These are phyloP conservation scores for Nomada fabriciana DNA, from an alignment of 2,888 invertebrate species.

Conservation along the genomic window DNA sequence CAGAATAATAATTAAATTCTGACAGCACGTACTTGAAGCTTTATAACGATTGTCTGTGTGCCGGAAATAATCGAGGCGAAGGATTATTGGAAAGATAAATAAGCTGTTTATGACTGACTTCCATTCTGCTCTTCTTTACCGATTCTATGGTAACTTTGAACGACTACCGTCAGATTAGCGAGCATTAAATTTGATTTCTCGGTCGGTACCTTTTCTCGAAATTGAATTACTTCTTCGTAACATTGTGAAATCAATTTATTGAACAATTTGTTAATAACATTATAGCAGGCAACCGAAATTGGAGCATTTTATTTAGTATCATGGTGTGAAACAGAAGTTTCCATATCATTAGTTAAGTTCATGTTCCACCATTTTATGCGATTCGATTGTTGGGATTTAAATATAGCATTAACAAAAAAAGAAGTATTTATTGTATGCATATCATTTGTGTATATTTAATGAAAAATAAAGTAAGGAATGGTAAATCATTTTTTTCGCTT, in stretches of 20 bases:
- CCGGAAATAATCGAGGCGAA: constrained; percentile 73
- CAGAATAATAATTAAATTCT: constrained; percentile 37
- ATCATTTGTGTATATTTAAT: not conserved
- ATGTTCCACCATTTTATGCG: not conserved
- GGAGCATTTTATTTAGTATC: not conserved
- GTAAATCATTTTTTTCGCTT: not conserved
- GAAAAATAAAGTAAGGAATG: not conserved
- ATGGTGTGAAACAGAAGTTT: not conserved
- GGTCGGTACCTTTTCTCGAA: no score
- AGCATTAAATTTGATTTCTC: constrained; percentile 8
- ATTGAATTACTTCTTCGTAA: no score
- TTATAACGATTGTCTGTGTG: constrained; percentile 66
- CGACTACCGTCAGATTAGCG: constrained; percentile 39
- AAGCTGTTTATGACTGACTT: constrained; percentile 78
- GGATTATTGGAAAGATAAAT: constrained; percentile 80
- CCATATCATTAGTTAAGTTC: not conserved
- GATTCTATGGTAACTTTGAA: constrained; percentile 75
- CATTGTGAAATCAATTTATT: no score
- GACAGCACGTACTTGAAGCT: constrained; percentile 65
- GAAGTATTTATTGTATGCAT: not conserved
- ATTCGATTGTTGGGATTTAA: not conserved
- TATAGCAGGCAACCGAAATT: not conserved
- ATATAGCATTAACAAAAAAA: not conserved
- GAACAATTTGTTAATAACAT: not conserved
- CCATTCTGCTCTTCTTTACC: constrained; percentile 75